Evolutionary conservation across 2,113 vertebrate species (phyloP), one percentile per base, ranked within the genome.

Genomic region (Corythornis cristatus): DNA sequence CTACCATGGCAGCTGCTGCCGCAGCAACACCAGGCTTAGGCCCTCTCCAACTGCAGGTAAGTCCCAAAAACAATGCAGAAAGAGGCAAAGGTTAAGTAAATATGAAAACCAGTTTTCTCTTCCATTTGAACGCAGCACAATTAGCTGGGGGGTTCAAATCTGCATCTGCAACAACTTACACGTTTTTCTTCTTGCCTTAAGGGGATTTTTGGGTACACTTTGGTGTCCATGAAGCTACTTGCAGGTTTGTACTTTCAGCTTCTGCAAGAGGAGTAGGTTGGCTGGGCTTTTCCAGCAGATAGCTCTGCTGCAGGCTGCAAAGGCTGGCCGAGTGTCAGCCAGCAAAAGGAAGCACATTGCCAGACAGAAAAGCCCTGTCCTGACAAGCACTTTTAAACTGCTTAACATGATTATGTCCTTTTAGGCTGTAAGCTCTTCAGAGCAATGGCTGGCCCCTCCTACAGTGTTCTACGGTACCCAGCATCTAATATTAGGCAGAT

Each of bases 41-140:
- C 62, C 99, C 98, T 8, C 98, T 99, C 73, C 99, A 99, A 97
- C 99, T 99, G 97, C 99, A 99, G 99, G 99, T 99, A 98, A 98
- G 98, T 96, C 89, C 89, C 5, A 16, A 73, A 85, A 76, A 97
- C 96, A 96, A 96, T 91, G 61, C 40, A 5, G 7, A 31, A 31
- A 35, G 89, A 96, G 81, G 72, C 89, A 94, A 77, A 97, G 97
- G 97, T 98, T 97, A 97, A 96, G 96, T 96, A 92, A 95, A 93
- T 79, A 81, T 15, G 22, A 78, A 96, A 95, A 95, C 31, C 92
- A 81, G 90, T 95, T 91, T 95, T 96, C 82, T 86, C 79, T 73
- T 66, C 78, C 68, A 33, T 88, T 74, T 53, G 57, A 81, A 37
- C 82, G 56, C 85, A 85, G 9, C 9, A 73, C 82, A 77, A 40